Evolutionary conservation across 1,140 invertebrate species (phyloP).

Genomic region (Drosophila bocki): DNA sequence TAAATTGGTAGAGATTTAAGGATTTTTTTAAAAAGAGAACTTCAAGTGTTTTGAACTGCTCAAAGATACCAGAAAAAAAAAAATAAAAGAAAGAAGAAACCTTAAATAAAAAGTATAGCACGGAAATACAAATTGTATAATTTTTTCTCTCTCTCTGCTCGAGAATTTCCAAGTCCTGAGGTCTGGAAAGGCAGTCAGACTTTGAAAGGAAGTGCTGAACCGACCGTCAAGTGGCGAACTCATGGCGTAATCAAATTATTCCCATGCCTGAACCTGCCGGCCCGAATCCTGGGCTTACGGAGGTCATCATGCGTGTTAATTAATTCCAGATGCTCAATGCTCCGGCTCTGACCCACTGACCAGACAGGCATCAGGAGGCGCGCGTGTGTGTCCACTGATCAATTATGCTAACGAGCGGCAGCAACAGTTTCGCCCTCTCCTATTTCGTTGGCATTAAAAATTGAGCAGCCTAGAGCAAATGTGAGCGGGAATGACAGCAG

Average conservation of each 20-base stretch:
- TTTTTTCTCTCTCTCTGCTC: neutral
- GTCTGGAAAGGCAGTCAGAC: slow-evolving; percentile 6
- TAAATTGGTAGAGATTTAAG: neutral
- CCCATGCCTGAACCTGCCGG: slow-evolving; percentile 9
- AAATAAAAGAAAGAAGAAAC: too few relatives aligned
- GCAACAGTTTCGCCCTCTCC: slow-evolving; percentile 47
- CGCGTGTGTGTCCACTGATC: slow-evolving; percentile 39
- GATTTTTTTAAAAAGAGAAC: neutral
- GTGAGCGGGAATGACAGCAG: slow-evolving; percentile 16
- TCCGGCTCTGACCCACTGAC: slow-evolving; percentile 32
- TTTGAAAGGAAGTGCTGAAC: slow-evolving; percentile 39
- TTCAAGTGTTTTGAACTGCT: too few relatives aligned
- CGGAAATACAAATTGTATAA: too few relatives aligned
- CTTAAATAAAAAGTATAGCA: too few relatives aligned
- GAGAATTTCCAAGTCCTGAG: neutral
- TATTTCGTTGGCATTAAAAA: slow-evolving; percentile 64
- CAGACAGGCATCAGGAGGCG: neutral
- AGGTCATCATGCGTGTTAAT: slow-evolving; percentile 57
- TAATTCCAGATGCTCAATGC: slow-evolving; percentile 52
- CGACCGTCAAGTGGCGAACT: slow-evolving; percentile 43
- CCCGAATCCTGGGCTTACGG: neutral
- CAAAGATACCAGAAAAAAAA: too few relatives aligned
- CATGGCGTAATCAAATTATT: slow-evolving; percentile 59
- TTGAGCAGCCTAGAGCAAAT: slow-evolving; percentile 41
- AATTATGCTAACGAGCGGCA: slow-evolving; percentile 66